Base-by-base conservation (phyloP, 1,140 invertebrate genomes). In the Trichoplusia ni region DNA sequence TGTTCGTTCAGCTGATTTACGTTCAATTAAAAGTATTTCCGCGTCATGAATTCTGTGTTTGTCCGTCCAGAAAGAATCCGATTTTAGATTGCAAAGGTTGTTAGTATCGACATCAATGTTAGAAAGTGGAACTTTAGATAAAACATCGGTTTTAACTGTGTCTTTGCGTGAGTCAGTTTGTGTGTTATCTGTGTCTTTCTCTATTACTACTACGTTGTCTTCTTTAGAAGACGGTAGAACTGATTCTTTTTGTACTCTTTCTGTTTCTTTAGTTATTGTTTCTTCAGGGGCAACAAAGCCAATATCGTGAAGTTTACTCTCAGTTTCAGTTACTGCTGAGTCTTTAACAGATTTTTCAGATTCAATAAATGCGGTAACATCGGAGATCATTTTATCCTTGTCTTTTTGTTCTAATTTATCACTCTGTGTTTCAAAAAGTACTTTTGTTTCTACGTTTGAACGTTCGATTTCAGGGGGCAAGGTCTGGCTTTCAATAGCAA, bases 51-150 rank as follows among this genome's bases (percentile, higher is more conserved):
- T 47, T 19, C 58, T 38, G 37, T 65, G 74, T 75, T 88, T 89
- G 37, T 81, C 72, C 16, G 71, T 76, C 82, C 81, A 83, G 70
- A 89, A 89, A 37, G 76, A 75, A 56, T 90, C 83, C 13, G 65
- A 18, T 79, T 82, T 81, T 51, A 86, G 47, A 44, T 84, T 70
- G 37, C 58, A 35, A 23, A 77, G 14, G 35, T 67, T 82, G 73
- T 81, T 86, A 85, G 77, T 82, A 72, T 40, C 6, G 25, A 64
- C 42, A 42, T 71, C 58, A 73, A 35, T 69, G 71, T 82, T 82
- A 88, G 73, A 44, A 13, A 19, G 73, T 35, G 25, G 23, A 23
- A 60, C 40, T 35, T 47, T 13, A 47, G 56, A 47, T 33, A 47
- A 18, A 16, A 46, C n/a, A 13, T 54, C 51, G 23, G 51, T 16